These are phyloP conservation scores for Streptopelia turtur DNA, from an alignment of 2,797 vertebrate species.

Conservation along the genomic window DNA sequence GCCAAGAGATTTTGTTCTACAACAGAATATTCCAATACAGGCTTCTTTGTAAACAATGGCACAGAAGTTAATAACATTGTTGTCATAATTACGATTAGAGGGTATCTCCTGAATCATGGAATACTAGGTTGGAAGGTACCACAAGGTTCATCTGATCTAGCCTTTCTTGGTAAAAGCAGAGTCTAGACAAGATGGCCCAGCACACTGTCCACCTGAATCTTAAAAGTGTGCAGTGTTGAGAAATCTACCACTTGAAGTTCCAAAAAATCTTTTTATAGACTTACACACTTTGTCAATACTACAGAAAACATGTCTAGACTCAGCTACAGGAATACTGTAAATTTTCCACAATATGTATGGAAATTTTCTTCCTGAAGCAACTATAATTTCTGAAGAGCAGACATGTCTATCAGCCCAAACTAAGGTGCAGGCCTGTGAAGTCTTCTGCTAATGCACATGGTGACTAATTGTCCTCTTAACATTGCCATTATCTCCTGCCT, in stretches of 20 bases:
- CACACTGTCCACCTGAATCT: too few relatives aligned
- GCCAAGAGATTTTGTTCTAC: neutral
- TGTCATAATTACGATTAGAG: neutral
- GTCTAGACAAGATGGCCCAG: too few relatives aligned
- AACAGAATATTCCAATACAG: neutral
- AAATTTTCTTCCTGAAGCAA: neutral
- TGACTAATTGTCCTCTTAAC: neutral
- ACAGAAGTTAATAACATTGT: neutral
- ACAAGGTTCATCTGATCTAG: too few relatives aligned
- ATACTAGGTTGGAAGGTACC: too few relatives aligned
- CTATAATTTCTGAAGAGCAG: neutral
- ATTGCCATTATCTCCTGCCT: rapidly evolving
- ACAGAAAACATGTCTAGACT: neutral
- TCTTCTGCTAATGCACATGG: neutral
- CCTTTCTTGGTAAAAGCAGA: too few relatives aligned
- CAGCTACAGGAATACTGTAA: neutral
- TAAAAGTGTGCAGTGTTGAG: too few relatives aligned
- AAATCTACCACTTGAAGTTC: neutral
- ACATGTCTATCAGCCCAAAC: neutral
- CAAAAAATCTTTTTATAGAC: neutral
- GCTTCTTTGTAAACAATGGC: neutral
- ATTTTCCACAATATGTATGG: neutral
- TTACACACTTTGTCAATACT: neutral
- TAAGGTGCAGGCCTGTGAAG: neutral
- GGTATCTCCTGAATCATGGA: neutral